Base-by-base conservation (phyloP, 2,888 invertebrate species). In the Pomacea canaliculata region DNA sequence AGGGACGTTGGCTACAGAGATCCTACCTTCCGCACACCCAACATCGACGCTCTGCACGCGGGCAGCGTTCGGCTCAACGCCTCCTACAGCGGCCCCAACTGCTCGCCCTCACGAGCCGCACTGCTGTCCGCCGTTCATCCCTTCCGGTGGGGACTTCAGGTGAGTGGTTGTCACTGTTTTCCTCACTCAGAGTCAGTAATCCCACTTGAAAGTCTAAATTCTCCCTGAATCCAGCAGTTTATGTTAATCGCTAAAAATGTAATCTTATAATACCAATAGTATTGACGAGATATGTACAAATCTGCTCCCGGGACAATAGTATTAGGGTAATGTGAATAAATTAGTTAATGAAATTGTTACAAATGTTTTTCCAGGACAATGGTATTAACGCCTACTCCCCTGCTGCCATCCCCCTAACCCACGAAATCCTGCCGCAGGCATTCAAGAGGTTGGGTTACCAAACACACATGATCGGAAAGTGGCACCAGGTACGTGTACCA, bases 381-480 rank as follows among this genome's bases (percentile, higher is more conserved):
- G 71, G 62, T 23, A 71, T 71, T 63, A 71, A 71, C 63, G 62
- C 71, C 7, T n/a, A 7, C n/a, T 71, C 71, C 48, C n/a, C 71
- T 7, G 71, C 71, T 4, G 71, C 71, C 13, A 23, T 71, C 0
- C 72, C 72, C 3, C 65, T 37, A 56, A 23, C n/a, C 37, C 46
- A 56, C 19, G 65, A 65, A 51, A 51, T 72, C 37, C 18, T 72
- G 66, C 72, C 72, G 8, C 66, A 72, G 72, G 51, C 48, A 23
- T 13, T 72, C 0, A 19, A 72, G 72, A 5, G n/a, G 1, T 27
- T 72, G 65, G 72, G 72, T 3, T 72, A 72, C 56, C 65, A 72
- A 66, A 72, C 72, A 1, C 72, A 72, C 72, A 65, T 72, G 27
- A 49, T 72, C 1, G 72, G 72, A 16, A 72, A 72, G 12, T 72